These are phyloP conservation scores for Hypolimnas misippus DNA, from an alignment of 2,888 invertebrate genomes.

Conservation along the genomic window DNA sequence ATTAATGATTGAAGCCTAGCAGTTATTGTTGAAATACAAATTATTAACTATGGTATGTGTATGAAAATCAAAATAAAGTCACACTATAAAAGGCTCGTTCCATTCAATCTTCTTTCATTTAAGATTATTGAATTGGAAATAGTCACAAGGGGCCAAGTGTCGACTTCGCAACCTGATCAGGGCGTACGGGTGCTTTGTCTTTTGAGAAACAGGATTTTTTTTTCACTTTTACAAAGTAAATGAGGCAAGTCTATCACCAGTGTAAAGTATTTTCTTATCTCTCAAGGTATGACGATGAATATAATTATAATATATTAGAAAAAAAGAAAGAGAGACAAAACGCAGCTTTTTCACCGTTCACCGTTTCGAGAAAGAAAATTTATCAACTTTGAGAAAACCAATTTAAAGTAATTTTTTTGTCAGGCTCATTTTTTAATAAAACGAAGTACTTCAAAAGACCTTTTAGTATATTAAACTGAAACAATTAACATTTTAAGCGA, in stretches of 20 bases:
- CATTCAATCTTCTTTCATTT: slow-evolving; percentile 26
- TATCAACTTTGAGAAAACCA: too few relatives aligned
- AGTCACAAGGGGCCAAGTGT: slow-evolving; percentile 27
- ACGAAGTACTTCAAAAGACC: too few relatives aligned
- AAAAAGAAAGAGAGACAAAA: too few relatives aligned
- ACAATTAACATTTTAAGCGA: too few relatives aligned
- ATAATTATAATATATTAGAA: not conserved
- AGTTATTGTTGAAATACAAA: too few relatives aligned
- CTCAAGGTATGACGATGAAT: not conserved
- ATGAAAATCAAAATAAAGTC: slow-evolving; percentile 9
- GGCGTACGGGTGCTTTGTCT: slow-evolving; percentile 31
- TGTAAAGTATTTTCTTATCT: not conserved
- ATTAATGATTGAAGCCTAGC: too few relatives aligned
- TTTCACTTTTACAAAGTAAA: slow-evolving; percentile 23
- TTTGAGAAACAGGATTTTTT: slow-evolving; percentile 29
- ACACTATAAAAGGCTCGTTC: slow-evolving; percentile 8
- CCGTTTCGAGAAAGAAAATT: too few relatives aligned
- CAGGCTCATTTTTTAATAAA: too few relatives aligned
- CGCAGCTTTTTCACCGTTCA: too few relatives aligned
- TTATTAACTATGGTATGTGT: not conserved
- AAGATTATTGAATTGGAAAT: slow-evolving; percentile 34
- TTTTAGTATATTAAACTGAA: too few relatives aligned
- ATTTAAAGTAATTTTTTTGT: too few relatives aligned
- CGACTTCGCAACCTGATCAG: slow-evolving; percentile 26
- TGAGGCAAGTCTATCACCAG: slow-evolving; percentile 22